phyloP scores from a whole-genome alignment of 2,888 invertebrate species.

The Cantharis flavilabris region DNA sequence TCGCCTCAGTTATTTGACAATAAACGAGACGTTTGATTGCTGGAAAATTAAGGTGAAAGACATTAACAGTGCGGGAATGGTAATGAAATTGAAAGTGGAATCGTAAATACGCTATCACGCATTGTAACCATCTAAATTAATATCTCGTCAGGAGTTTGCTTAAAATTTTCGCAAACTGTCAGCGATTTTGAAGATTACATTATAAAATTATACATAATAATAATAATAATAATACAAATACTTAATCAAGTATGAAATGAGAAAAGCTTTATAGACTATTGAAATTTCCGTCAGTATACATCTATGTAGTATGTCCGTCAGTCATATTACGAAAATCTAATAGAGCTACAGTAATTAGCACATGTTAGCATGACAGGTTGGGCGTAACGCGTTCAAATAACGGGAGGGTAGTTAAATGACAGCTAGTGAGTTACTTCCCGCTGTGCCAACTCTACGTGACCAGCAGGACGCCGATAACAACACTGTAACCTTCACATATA shows the following conservation, averaged over 20 bases:
- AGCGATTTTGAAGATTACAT: neutral
- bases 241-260: conserved; percentile 5
- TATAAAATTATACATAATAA: neutral
- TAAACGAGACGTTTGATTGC: conserved; percentile 47
- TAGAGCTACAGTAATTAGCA: conserved; percentile 41
- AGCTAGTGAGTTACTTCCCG: conserved; percentile 35
- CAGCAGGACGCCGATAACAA: conserved; percentile 33
- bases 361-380: conserved; percentile 35
- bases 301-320: conserved; percentile 40
- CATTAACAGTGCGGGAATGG: conserved; percentile 40
- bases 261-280: neutral
- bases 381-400: conserved; percentile 24
- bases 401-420: conserved; percentile 38
- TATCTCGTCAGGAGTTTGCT: neutral
- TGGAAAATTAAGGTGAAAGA: conserved; percentile 40
- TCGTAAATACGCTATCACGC: conserved; percentile 42
- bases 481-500: conserved; percentile 19
- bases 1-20: conserved; percentile 47
- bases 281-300: conserved; percentile 36
- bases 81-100: conserved; percentile 46
- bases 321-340: conserved; percentile 36
- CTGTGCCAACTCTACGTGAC: conserved; percentile 32
- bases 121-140: neutral
- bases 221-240: neutral
- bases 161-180: neutral